These are phyloP conservation scores for Limnephilus rhombicus DNA, from an alignment of 2,888 invertebrate genomes.

Conservation along the genomic window DNA sequence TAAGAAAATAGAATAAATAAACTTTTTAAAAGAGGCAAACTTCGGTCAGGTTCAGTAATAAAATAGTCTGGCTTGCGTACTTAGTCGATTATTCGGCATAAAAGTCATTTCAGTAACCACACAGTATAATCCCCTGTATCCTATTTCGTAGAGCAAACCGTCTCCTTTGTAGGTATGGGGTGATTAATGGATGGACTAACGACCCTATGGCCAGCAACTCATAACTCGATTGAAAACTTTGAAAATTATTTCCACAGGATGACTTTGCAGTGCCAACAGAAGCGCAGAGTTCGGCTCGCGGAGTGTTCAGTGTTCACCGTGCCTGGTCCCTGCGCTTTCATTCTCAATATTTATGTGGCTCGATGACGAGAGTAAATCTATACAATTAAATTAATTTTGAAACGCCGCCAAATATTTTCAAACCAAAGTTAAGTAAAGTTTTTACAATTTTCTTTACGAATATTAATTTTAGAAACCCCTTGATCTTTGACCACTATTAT, in stretches of 20 bases:
- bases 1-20: no score
- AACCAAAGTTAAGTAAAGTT: no score
- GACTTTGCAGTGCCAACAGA: constrained; percentile 43
- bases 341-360: neutral
- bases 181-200: constrained; percentile 66
- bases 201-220: constrained; percentile 61
- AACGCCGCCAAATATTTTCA: neutral
- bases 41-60: no score
- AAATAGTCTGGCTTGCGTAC: no score
- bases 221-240: constrained; percentile 66
- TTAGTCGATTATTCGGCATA: no score
- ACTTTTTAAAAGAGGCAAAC: no score
- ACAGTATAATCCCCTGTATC: neutral
- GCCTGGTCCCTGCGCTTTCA: neutral
- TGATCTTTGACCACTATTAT: no score
- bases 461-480: no score
- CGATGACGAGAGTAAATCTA: neutral
- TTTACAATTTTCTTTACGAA: no score
- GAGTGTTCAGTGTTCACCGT: neutral
- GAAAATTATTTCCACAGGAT: constrained; percentile 48
- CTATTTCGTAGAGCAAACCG: neutral
- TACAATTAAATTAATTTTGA: neutral
- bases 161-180: constrained; percentile 37
- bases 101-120: neutral
- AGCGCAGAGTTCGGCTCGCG: neutral